These are phyloP conservation scores for Mamestra brassicae DNA, from an alignment of 2,888 invertebrate genomes.

Conservation along the genomic window DNA sequence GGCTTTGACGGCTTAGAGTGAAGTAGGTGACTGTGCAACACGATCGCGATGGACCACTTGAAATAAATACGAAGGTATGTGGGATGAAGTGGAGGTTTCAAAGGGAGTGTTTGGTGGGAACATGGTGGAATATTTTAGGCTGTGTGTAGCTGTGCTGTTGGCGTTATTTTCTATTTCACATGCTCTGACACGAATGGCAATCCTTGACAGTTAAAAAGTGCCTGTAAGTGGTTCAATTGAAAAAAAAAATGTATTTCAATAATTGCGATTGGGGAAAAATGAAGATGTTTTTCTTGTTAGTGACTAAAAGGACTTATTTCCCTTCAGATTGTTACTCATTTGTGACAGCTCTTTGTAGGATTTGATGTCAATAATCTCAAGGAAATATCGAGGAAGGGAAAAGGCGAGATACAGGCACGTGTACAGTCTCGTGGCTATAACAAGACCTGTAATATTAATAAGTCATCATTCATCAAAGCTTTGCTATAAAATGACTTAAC, in stretches of 20 bases:
- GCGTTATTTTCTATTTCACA: neutral
- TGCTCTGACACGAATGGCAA: too few relatives aligned
- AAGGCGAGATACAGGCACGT: neutral
- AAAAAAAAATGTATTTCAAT: too few relatives aligned
- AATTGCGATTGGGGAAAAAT: too few relatives aligned
- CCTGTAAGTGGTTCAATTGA: too few relatives aligned
- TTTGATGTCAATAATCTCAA: neutral
- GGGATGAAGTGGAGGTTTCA: conserved; percentile 12
- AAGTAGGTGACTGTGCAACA: conserved; percentile 46
- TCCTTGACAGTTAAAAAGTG: too few relatives aligned
- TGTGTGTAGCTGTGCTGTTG: neutral
- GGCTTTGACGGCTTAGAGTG: conserved; percentile 61
- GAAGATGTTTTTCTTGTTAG: too few relatives aligned
- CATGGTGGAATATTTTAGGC: neutral
- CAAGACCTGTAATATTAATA: neutral
- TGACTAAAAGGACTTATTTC: too few relatives aligned
- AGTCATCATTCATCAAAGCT: too few relatives aligned
- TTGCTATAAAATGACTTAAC: too few relatives aligned
- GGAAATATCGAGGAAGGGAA: neutral
- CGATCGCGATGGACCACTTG: conserved; percentile 42
- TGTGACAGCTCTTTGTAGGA: neutral
- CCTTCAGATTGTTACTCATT: neutral
- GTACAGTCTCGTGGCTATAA: neutral
- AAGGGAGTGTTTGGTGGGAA: conserved; percentile 21
- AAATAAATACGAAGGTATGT: conserved; percentile 50